These are phyloP conservation scores for Chanos chanos DNA, from an alignment of 2,797 vertebrate genomes.

Conservation along the genomic window DNA sequence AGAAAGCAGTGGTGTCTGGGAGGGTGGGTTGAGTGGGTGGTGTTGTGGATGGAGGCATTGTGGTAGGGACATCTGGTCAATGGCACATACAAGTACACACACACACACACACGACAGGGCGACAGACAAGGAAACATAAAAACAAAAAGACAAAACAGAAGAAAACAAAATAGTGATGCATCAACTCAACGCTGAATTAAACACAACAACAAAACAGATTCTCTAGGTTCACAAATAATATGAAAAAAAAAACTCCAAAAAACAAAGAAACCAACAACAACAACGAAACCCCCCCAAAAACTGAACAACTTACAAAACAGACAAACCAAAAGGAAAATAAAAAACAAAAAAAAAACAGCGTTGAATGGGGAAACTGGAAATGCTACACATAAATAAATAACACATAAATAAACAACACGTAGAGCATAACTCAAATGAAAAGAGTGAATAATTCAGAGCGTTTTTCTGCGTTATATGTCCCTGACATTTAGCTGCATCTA, in stretches of 20 bases:
- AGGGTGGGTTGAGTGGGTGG: constrained; percentile 89
- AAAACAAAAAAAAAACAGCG: not conserved
- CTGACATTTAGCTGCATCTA: too few species aligned
- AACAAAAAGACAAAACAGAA: constrained; percentile 46
- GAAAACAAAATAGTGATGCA: constrained; percentile 34
- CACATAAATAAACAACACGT: too few species aligned
- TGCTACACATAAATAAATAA: too few species aligned
- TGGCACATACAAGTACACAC: constrained; percentile 72
- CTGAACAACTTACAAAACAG: not conserved
- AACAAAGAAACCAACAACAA: not conserved
- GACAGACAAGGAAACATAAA: constrained; percentile 64
- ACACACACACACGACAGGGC: constrained; percentile 66
- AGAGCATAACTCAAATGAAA: too few species aligned
- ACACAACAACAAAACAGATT: constrained; percentile 26
- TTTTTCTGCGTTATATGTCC: too few species aligned
- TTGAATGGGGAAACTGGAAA: too few species aligned
- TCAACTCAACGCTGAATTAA: constrained; percentile 36
- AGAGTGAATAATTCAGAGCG: too few species aligned
- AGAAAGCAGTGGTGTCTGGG: constrained; percentile 89
- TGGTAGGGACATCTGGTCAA: constrained; percentile 92
- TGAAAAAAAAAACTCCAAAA: constrained; percentile 25
- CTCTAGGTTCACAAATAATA: constrained; percentile 17
- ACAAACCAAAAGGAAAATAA: not conserved
- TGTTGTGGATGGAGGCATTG: constrained; percentile 92
- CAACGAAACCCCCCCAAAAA: not conserved